Evolutionary conservation across 1,140 invertebrate genomes (phyloP), one percentile per base, ranked within the genome.

Genomic region (Mya arenaria): DNA sequence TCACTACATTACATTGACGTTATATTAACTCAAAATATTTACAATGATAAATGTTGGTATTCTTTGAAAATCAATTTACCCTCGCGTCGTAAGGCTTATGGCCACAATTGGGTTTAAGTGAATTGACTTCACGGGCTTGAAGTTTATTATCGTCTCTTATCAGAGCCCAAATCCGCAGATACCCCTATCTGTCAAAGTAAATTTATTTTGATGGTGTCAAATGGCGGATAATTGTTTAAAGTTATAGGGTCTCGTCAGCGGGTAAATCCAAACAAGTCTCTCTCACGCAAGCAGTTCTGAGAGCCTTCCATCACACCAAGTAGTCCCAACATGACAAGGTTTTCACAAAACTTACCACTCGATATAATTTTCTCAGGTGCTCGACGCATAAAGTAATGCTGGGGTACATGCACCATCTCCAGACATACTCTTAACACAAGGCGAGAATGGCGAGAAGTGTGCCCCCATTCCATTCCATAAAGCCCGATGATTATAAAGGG

Each of bases 171-270:
- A 75, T 75, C 72, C 72, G 63, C 15, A 62, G 72, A 75, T 62
- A 58, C 56, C 28, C 72, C 39, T 44, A 75, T 75, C 58, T 75
- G 72, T 75, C 72, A 75, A 58, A 75, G 72, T 75, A 75, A 75
- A 75, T 75, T 75, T 75, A 75, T 75, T 75, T 75, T 62, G 56
- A 75, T 63, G 72, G 56, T 75, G 72, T 75, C 72, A 75, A 75
- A 75, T 63, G 39, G 72, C 63, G 17, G 60, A 52, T 34, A 41
- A 75, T 63, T 75, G 72, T 41, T 62, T 37, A 37, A 23, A 44
- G 8, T 62, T 56, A 75, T 56, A 62, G 36, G 56, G 34, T 58
- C 63, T 39, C 72, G 60, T 63, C 39, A 75, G 52, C 39, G 72
- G 63, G 34, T 17, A n/a, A 62, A 41, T 56, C 60, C 72, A 75